A percentile compares a stretch with the other conserved stretches of the same genome.
Conservation (phyloP, 1,140 invertebrate species). For the Mya arenaria region DNA sequence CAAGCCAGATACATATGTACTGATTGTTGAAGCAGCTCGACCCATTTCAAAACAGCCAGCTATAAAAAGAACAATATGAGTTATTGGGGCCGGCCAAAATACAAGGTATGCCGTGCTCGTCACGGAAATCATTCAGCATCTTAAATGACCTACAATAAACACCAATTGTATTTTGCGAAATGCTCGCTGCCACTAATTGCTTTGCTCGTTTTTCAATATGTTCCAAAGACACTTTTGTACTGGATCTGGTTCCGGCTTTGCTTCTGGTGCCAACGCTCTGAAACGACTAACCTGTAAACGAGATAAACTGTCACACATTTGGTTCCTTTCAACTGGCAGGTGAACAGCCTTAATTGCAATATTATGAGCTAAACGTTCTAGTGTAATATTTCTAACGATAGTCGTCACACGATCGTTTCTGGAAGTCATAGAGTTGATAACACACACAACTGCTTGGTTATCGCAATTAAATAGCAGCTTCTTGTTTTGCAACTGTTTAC, state of each 20-base stretch:
- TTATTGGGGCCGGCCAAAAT: neutral
- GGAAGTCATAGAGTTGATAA: slow-evolving; percentile 47
- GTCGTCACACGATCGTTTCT: slow-evolving; percentile 25
- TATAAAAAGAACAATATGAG: neutral
- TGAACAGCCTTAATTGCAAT: slow-evolving; percentile 52
- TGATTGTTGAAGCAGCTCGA: neutral
- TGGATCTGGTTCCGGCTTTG: neutral
- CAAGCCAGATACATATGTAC: too few species aligned
- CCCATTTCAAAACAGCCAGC: neutral
- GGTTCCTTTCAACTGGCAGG: slow-evolving; percentile 34
- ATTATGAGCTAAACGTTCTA: slow-evolving; percentile 42
- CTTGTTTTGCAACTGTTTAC: slow-evolving; percentile 28
- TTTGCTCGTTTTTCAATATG: neutral
- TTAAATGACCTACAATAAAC: neutral
- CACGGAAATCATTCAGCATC: neutral
- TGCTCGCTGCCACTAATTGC: neutral
- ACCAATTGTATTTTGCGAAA: neutral
- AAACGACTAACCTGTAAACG: slow-evolving; percentile 51
- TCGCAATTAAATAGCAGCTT: slow-evolving; percentile 45
- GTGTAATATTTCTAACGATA: slow-evolving; percentile 10
- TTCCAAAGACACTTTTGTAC: neutral
- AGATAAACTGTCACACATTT: slow-evolving; percentile 50
- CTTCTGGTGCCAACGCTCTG: neutral
- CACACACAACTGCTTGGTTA: slow-evolving; percentile 43
- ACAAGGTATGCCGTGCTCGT: neutral